Conservation (phyloP, 2,113 vertebrate genomes). For the Pyxicephalus adspersus region DNA sequence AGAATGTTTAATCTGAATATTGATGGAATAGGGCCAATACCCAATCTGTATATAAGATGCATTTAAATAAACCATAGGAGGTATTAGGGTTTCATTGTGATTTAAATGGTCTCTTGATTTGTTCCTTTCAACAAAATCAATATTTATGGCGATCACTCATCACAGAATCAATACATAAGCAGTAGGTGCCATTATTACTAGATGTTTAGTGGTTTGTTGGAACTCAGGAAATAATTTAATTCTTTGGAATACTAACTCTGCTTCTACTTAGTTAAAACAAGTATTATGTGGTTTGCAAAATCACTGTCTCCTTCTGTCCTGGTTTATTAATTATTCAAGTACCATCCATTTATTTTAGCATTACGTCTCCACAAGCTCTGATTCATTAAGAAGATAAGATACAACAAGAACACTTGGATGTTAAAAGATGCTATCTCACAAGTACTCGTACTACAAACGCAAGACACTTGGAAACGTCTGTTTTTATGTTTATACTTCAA, state of each 20-base stretch:
- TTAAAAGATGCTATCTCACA: slow-evolving; percentile 42
- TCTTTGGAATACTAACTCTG: slow-evolving; percentile 49
- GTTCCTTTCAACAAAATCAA: neutral
- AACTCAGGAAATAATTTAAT: slow-evolving; percentile 37
- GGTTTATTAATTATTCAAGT: slow-evolving; percentile 65
- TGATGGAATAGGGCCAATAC: too few species aligned
- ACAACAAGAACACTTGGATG: slow-evolving; percentile 49
- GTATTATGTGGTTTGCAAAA: slow-evolving; percentile 61
- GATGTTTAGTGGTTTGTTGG: slow-evolving; percentile 20
- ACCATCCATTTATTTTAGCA: slow-evolving; percentile 61
- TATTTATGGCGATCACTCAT: neutral
- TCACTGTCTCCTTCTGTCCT: slow-evolving; percentile 58
- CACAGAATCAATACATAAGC: slow-evolving; percentile 2
- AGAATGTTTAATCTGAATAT: too few species aligned
- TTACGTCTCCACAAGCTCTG: slow-evolving; percentile 59
- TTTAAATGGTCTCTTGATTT: neutral
- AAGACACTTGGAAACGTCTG: slow-evolving; percentile 39
- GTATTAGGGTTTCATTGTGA: too few species aligned
- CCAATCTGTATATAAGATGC: too few species aligned
- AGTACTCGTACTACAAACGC: slow-evolving; percentile 27
- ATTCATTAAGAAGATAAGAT: slow-evolving; percentile 49
- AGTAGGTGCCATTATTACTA: slow-evolving; percentile 10
- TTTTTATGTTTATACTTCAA: slow-evolving; percentile 37
- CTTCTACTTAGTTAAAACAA: slow-evolving; percentile 62
- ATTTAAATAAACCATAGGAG: too few species aligned